Evolutionary conservation across 1,140 invertebrate genomes (phyloP), one percentile per base, ranked within the genome.

Genomic region (Portunus trituberculatus): DNA sequence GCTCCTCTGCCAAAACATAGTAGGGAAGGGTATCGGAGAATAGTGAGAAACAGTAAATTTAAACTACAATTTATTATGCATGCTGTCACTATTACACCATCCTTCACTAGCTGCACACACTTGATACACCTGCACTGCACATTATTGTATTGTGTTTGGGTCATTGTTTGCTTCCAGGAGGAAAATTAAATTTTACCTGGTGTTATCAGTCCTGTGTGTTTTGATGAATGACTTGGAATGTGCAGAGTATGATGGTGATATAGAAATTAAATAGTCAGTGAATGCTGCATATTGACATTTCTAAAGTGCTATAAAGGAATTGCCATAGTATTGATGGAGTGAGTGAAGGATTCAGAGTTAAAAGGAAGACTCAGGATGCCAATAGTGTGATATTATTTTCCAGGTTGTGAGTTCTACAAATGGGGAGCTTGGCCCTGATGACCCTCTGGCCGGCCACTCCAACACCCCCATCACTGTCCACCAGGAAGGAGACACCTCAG

Each of bases 371-470:
- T n/a, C 67, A 76, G 16, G 67, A 76, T 76, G n/a, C 25, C 67
- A 76, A 76, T n/a, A 2, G 67, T 76, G 67, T 76, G 20, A 25
- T 76, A 20, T 76, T 76, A n/a, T 76, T 76, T 97, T 97, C 12
- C 97, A 99, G 98, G 99, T 99, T 97, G 99, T 99, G 96, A 99
- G 98, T 97, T 99, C 99, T 96, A 99, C 99, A 93, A 99, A 99
- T 97, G 99, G 99, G 96, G 99, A 99, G 97, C 97, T 99, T 96
- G 99, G 98, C 91, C 98, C 98, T 96, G 99, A 99, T 97, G 99
- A 99, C 97, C 99, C 99, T 39, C 99, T 98, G 87, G 99, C 98
- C 96, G 99, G 99, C 92, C 99, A 99, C 97, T 99, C 99, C 96
- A 99, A 99, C 97, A 99, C 99, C 96, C 99, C 99, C 95, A 99